Conservation (phyloP, 2,888 invertebrate genomes). For the Eledona agricola region DNA sequence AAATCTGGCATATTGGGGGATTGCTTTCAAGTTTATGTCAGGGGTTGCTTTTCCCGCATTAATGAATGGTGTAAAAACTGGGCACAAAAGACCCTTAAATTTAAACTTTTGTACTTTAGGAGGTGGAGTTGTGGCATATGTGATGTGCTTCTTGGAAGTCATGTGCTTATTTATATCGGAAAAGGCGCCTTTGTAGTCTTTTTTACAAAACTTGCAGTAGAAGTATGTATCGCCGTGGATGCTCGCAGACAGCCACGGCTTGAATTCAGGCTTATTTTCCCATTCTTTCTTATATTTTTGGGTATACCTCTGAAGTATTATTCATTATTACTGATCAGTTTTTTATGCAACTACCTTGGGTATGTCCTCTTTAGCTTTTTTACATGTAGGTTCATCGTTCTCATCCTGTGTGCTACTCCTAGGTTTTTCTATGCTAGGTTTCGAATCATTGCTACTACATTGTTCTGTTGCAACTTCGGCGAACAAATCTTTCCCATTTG, state of each 20-base stretch:
- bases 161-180: conserved; percentile 59
- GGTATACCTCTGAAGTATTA: conserved; percentile 45
- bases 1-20: conserved; percentile 47
- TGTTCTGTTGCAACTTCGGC: conserved; percentile 50
- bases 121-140: conserved; percentile 45
- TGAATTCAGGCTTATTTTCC: conserved; percentile 58
- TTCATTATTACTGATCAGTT: too few relatives aligned
- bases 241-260: conserved; percentile 58
- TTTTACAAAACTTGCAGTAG: conserved; percentile 60
- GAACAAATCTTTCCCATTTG: conserved; percentile 54
- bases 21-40: conserved; percentile 44
- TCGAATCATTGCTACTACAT: too few relatives aligned
- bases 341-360: conserved; percentile 21
- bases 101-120: conserved; percentile 54
- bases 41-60: conserved; percentile 42
- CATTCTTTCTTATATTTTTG: conserved; percentile 60
- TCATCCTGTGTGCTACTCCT: too few relatives aligned
- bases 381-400: conserved; percentile 47
- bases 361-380: conserved; percentile 36
- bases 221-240: conserved; percentile 57
- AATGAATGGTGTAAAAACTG: conserved; percentile 57
- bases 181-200: conserved; percentile 58
- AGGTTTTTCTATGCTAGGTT: too few relatives aligned
- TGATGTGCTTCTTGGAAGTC: conserved; percentile 56
- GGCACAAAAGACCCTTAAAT: conserved; percentile 57